Evolutionary conservation across 1,140 invertebrate species (phyloP).

Genomic region (Tyrophagus putrescentiae): DNA sequence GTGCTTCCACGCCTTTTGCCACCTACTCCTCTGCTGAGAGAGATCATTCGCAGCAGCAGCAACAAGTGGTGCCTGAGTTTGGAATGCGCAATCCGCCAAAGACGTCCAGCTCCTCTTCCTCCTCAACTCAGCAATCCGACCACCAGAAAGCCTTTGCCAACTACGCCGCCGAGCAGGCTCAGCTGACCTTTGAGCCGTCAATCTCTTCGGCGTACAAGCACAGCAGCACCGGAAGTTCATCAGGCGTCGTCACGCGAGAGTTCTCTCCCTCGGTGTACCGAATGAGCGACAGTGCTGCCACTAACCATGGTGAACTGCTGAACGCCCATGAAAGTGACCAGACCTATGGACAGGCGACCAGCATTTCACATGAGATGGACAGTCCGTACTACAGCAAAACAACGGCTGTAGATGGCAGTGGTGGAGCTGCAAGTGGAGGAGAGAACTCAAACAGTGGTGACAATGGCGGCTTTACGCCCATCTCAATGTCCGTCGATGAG

Average conservation of each 20-base stretch:
- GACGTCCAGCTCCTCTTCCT: too few species aligned
- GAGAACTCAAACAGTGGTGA: background rate
- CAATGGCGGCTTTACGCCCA: background rate
- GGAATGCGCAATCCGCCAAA: slow-evolving; percentile 3
- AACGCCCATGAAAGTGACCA: background rate
- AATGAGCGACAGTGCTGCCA: background rate
- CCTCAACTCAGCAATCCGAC: background rate
- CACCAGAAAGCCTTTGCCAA: background rate
- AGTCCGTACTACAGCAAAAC: background rate
- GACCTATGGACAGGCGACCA: background rate
- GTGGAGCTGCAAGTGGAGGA: background rate
- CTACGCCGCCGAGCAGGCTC: background rate
- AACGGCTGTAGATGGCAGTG: too few species aligned
- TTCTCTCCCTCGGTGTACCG: background rate
- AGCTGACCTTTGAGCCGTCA: background rate
- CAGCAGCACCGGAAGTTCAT: too few species aligned
- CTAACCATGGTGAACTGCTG: background rate
- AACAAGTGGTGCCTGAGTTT: slow-evolving; percentile 2
- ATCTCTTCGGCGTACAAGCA: background rate
- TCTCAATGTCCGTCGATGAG: slow-evolving; percentile 7
- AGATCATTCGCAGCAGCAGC: too few species aligned
- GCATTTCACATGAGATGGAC: background rate
- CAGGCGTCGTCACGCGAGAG: background rate
- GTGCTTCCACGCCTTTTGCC: too few species aligned
- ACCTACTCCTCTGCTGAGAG: background rate